Conservation (phyloP, 1,140 invertebrate genomes). For the Holotrichia oblita region DNA sequence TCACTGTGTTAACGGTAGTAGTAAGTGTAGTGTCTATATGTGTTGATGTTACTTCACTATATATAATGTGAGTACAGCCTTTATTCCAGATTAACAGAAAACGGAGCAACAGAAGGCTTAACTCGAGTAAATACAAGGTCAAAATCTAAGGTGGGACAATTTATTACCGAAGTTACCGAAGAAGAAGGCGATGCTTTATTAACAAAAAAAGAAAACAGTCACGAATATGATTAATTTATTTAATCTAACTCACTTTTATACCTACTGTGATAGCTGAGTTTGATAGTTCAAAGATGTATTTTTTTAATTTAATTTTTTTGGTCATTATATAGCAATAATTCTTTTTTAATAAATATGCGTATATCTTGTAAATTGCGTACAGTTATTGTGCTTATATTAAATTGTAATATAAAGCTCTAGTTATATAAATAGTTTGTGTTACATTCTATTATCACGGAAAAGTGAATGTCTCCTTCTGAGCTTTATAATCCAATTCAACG, state of each 20-base stretch:
- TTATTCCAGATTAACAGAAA: constrained; percentile 66
- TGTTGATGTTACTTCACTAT: constrained; percentile 45
- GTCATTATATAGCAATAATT: constrained; percentile 23
- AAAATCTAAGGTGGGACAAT: constrained; percentile 46
- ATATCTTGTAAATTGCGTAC: background rate
- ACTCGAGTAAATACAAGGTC: constrained; percentile 63
- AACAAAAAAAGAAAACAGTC: constrained; percentile 74
- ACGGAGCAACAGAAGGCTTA: constrained; percentile 68
- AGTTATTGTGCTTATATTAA: background rate
- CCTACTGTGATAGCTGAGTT: constrained; percentile 38
- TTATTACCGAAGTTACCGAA: constrained; percentile 64
- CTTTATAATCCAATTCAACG: too few relatives aligned
- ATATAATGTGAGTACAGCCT: constrained; percentile 43
- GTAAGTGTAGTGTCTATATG: too few relatives aligned
- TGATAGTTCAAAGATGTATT: constrained; percentile 32
- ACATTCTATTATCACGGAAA: too few relatives aligned
- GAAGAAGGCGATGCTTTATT: constrained; percentile 74
- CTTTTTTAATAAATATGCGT: background rate
- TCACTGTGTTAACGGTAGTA: too few relatives aligned
- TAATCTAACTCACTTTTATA: background rate
- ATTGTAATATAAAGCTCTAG: background rate
- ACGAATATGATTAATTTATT: constrained; percentile 72
- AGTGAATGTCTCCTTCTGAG: too few relatives aligned
- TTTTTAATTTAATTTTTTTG: constrained; percentile 24
- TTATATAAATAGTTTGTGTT: too few relatives aligned